Percentiles rank a stretch among this genome's conserved stretches.
Evolutionary conservation across 2,888 invertebrate species (phyloP).

Genomic region (Platerodrilus igneus): DNA sequence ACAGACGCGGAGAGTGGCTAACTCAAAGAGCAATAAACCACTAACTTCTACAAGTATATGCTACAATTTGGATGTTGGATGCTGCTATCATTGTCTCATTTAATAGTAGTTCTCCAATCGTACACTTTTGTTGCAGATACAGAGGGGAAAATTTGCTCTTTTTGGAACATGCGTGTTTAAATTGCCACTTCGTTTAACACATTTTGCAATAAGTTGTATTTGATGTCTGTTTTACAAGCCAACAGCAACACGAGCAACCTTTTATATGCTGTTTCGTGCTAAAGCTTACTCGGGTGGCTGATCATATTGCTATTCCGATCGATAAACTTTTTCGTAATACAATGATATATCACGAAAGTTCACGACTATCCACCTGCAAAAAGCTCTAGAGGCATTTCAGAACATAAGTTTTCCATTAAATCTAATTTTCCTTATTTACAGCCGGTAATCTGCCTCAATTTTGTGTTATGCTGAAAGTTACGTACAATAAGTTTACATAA

Average conservation of each 20-base stretch:
- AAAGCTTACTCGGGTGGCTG: slow-evolving; percentile 6
- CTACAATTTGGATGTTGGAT: slow-evolving; percentile 25
- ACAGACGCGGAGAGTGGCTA: slow-evolving; percentile 28
- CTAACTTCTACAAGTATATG: slow-evolving; percentile 28
- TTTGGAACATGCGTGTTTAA: slow-evolving; percentile 20
- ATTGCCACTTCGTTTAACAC: slow-evolving; percentile 21
- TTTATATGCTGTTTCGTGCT: slow-evolving; percentile 6
- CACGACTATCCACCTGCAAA: too few relatives aligned
- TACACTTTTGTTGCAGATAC: slow-evolving; percentile 23
- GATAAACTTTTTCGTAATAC: too few relatives aligned
- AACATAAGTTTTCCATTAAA: too few relatives aligned
- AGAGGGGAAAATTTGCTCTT: slow-evolving; percentile 23
- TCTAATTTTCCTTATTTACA: too few relatives aligned
- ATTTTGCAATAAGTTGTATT: slow-evolving; percentile 15
- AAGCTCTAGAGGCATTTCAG: too few relatives aligned
- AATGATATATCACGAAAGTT: too few relatives aligned
- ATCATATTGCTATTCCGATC: slow-evolving; percentile 7
- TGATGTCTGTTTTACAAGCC: not conserved
- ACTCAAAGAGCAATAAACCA: slow-evolving; percentile 29
- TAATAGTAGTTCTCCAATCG: slow-evolving; percentile 29
- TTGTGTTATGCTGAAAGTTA: too few relatives aligned
- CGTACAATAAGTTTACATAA: too few relatives aligned
- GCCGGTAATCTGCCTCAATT: too few relatives aligned
- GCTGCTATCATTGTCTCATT: slow-evolving; percentile 32
- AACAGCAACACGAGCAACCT: slow-evolving; percentile 8